Evolutionary conservation across 2,797 vertebrate genomes (phyloP).

Genomic region (Leptatherina wallacei): DNA sequence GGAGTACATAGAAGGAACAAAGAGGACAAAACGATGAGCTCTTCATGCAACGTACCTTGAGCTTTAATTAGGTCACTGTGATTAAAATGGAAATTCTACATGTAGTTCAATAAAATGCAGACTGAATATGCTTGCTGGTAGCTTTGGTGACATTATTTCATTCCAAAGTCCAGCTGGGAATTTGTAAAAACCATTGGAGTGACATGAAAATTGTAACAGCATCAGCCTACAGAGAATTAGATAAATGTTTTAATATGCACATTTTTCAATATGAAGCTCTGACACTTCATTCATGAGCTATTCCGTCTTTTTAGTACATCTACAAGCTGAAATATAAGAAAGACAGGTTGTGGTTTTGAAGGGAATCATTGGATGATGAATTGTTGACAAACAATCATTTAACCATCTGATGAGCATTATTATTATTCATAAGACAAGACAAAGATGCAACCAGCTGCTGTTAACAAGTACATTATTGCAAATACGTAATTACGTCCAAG

Average conservation of each 20-base stretch:
- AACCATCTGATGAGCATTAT: background rate
- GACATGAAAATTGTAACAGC: background rate
- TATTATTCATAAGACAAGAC: too few species aligned
- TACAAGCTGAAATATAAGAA: background rate
- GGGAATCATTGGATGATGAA: too few species aligned
- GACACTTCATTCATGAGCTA: too few species aligned
- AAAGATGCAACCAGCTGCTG: background rate
- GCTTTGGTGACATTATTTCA: background rate
- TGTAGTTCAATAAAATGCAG: background rate
- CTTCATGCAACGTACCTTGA: background rate
- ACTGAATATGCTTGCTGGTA: too few species aligned
- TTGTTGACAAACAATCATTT: too few species aligned
- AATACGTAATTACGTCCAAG: background rate
- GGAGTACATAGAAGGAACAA: conserved; percentile 40
- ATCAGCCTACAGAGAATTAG: background rate
- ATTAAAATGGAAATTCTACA: background rate
- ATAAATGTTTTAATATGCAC: too few species aligned
- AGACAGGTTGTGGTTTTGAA: background rate
- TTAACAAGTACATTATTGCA: background rate
- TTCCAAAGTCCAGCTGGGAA: background rate
- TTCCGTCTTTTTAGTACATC: background rate
- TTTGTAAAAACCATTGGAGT: background rate
- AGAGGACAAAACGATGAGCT: background rate
- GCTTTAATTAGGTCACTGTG: background rate
- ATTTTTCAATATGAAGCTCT: too few species aligned